These are phyloP conservation scores for Pyrocephalus nanus DNA, from an alignment of 2,797 vertebrate species.

Conservation along the genomic window DNA sequence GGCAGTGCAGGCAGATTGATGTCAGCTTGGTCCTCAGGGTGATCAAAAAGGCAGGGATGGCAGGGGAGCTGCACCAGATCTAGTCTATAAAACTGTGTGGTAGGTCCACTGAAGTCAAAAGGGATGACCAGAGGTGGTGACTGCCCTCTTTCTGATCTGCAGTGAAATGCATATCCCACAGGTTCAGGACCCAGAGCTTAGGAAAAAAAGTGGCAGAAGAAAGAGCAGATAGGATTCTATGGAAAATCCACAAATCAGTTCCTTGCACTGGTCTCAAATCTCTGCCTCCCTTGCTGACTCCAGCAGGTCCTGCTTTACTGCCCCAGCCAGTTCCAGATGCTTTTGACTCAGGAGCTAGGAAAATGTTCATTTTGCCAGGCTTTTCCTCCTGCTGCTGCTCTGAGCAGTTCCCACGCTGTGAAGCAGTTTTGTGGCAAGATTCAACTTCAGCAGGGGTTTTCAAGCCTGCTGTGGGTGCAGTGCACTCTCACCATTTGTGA, in stretches of 20 bases:
- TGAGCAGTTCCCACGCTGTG: slow-evolving; percentile 23
- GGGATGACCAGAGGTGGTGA: not conserved
- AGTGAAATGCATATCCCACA: accelerated
- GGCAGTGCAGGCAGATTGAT: not conserved
- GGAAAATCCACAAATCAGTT: not conserved
- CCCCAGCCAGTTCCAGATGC: slow-evolving; percentile 33
- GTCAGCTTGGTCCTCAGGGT: not conserved
- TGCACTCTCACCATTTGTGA: not conserved
- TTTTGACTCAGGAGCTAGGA: slow-evolving; percentile 18
- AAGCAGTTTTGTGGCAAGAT: not conserved
- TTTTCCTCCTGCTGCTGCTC: not conserved
- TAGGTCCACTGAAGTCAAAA: not conserved
- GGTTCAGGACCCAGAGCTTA: not conserved
- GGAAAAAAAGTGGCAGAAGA: not conserved
- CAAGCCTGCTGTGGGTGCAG: not conserved
- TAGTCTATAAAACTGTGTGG: not conserved
- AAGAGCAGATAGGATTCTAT: not conserved
- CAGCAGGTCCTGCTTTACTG: slow-evolving; percentile 47
- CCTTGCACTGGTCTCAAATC: not conserved
- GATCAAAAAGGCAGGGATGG: not conserved
- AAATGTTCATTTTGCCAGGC: slow-evolving; percentile 16
- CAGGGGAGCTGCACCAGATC: not conserved
- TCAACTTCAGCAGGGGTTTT: not conserved
- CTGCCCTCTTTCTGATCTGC: not conserved
- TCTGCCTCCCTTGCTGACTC: not conserved